These are phyloP conservation scores for Chorisops tibialis DNA, from an alignment of 2,888 invertebrate species.

Conservation along the genomic window DNA sequence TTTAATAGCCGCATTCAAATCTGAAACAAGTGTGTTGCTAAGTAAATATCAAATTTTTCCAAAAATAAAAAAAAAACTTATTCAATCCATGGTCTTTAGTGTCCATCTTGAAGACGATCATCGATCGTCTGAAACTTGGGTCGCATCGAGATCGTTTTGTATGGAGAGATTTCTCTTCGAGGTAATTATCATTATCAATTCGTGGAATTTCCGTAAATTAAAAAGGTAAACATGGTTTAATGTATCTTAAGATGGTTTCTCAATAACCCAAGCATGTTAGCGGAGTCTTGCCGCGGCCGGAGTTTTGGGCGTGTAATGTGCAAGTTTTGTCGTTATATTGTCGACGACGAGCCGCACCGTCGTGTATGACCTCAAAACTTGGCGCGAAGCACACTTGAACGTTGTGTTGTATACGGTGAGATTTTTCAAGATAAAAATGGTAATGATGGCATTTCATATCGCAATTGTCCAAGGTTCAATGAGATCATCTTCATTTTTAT, in stretches of 20 bases:
- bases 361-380: conserved; percentile 22
- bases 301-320: conserved; percentile 3
- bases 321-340: conserved; percentile 10
- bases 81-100: not conserved
- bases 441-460: too few relatives aligned
- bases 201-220: conserved; percentile 33
- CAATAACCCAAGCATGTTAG: conserved; percentile 18
- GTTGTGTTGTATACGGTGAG: too few relatives aligned
- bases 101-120: not conserved
- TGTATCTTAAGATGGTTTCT: conserved; percentile 31
- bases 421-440: too few relatives aligned
- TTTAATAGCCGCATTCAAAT: not conserved
- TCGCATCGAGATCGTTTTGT: not conserved
- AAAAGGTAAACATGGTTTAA: conserved; percentile 33
- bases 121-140: not conserved
- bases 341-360: conserved; percentile 1
- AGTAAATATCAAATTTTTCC: not conserved
- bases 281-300: conserved; percentile 4
- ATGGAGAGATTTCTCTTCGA: conserved; percentile 20
- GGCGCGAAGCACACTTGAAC: too few relatives aligned
- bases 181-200: conserved; percentile 34
- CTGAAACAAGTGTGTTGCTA: not conserved
- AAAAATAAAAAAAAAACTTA: not conserved
- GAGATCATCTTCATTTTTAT: too few relatives aligned
- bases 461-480: too few relatives aligned